Base-by-base conservation (phyloP, 2,888 invertebrate genomes). In the Melanophora roralis region DNA sequence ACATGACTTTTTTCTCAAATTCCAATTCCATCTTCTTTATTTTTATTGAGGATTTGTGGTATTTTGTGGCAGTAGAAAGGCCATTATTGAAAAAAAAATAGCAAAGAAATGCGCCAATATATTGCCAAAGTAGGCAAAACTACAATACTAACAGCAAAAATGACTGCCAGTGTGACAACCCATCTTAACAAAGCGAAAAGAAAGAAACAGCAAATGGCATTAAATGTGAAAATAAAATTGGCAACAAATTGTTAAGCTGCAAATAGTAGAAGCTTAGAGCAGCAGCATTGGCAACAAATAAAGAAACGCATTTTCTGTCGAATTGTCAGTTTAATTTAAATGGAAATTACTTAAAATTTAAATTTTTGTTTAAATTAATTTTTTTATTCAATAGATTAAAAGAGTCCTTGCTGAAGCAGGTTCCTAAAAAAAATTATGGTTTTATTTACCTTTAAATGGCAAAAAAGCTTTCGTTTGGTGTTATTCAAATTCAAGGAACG, bases 101-200 rank as follows among this genome's bases (percentile, higher is more conserved):
- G 45, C 51, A 67, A 72, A n/a, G n/a, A 67, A 55, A 47, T 67
- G 36, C 60, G 59, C 43, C 60, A 53, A 68, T 68, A 57, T 40
- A 34, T 69, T 78, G 78, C 68, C 78, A 78, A 74, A 74, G 68
- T 74, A 62, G 74, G 78, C 64, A 78, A 45, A 79, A 60, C 65
- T 60, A 38, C 64, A 69, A 62, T 43, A 40, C 6, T 38, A 67
- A 60, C 12, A 62, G 49, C 53, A 60, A 1, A 21, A 51, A 38
- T 9, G 43, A 43, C n/a, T n/a, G n/a, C 36, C 36, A 43, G 51
- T 67, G 59, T 67, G 51, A 67, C 67, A 51, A 60, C 40, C 67
- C 40, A 60, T 32, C 32, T 47, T 34, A 62, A 60, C 21, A 40
- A 43, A 36, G n/a, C 2, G n/a, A n/a, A n/a, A 38, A 9, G 8